Evolutionary conservation across 2,797 vertebrate species (phyloP).

Genomic region (Notolabrus celidotus): DNA sequence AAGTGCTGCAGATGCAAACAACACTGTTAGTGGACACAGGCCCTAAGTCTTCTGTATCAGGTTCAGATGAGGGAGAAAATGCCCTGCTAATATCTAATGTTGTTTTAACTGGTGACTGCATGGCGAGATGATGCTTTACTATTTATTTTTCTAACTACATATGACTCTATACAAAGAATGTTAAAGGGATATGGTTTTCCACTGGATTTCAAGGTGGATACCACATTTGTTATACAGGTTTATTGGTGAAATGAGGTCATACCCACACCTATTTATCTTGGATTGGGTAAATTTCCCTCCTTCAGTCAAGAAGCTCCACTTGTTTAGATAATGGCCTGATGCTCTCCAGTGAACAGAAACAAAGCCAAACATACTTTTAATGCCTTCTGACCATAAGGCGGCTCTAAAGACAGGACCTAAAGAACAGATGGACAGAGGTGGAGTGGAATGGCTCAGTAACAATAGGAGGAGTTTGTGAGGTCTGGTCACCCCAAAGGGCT

Average conservation of each 20-base stretch:
- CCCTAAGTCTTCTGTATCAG: no score
- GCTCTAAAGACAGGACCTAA: constrained; percentile 59
- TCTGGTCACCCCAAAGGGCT: constrained; percentile 63
- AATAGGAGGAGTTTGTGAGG: constrained; percentile 72
- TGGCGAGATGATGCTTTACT: no score
- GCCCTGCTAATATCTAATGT: no score
- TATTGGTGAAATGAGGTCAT: constrained; percentile 12
- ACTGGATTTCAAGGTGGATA: not conserved
- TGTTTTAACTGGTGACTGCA: no score
- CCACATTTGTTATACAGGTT: not conserved
- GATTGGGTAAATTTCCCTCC: constrained; percentile 32
- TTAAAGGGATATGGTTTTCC: no score
- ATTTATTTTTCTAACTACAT: no score
- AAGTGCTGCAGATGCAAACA: no score
- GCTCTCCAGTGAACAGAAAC: constrained; percentile 59
- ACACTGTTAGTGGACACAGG: no score
- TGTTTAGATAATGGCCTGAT: constrained; percentile 51
- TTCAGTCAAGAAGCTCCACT: constrained; percentile 53
- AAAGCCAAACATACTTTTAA: constrained; percentile 69
- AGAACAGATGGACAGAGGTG: constrained; percentile 79
- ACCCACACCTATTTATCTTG: constrained; percentile 2
- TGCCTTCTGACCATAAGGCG: constrained; percentile 71
- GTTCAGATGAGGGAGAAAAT: no score
- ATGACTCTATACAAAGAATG: no score
- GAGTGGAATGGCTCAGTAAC: constrained; percentile 61